phyloP scores from a whole-genome alignment of 1,140 invertebrate species.

The Drosophila lacteicornis region DNA sequence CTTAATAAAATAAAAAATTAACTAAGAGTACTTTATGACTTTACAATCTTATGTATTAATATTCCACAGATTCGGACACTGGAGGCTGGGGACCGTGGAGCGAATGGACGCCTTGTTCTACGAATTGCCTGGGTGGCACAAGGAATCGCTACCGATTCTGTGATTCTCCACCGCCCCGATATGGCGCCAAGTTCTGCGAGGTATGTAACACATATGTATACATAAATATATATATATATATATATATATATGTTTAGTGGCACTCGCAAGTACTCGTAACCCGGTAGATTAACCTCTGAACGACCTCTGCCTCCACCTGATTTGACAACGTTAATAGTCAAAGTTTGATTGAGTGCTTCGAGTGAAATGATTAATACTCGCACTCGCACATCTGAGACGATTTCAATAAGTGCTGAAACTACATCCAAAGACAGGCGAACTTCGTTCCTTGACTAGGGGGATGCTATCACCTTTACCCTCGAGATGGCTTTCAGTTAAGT shows the following conservation, averaged over 20 bases:
- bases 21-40: neutral
- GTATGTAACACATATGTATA: slow-evolving; percentile 85
- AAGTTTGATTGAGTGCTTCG: slow-evolving; percentile 46
- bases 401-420: slow-evolving; percentile 48
- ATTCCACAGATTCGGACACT: slow-evolving; percentile 88
- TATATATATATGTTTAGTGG: slow-evolving; percentile 17
- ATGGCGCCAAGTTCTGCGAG: slow-evolving; percentile 94
- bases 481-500: slow-evolving; percentile 49
- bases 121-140: slow-evolving; percentile 91
- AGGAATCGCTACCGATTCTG: slow-evolving; percentile 93
- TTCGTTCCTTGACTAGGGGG: slow-evolving; percentile 13
- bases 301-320: slow-evolving; percentile 40
- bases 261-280: slow-evolving; percentile 7
- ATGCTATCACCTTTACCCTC: slow-evolving; percentile 20
- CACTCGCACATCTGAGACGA: slow-evolving; percentile 28
- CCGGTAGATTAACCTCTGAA: slow-evolving; percentile 40
- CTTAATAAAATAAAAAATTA: too few relatives aligned
- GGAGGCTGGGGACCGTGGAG: slow-evolving; percentile 94
- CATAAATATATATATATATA: slow-evolving; percentile 8
- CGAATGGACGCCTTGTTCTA: slow-evolving; percentile 92
- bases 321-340: slow-evolving; percentile 39
- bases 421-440: slow-evolving; percentile 18
- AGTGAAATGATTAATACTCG: slow-evolving; percentile 45
- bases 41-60: too few relatives aligned
- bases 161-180: slow-evolving; percentile 92